These are phyloP conservation scores for Phenganax stokvisi DNA, from an alignment of 92 coral and sea anemone species.

Conservation along the genomic window DNA sequence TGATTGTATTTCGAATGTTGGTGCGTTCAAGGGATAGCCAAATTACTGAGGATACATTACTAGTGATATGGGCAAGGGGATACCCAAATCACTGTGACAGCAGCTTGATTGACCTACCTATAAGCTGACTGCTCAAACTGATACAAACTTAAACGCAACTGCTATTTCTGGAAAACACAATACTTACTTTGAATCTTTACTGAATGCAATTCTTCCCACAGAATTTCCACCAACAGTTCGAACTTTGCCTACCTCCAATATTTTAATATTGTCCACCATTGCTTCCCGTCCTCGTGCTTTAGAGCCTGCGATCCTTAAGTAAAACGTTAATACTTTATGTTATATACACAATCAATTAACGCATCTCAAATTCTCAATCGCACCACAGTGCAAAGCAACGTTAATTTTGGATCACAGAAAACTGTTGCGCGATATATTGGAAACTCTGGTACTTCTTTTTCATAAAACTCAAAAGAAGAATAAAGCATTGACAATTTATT, in stretches of 20 bases:
- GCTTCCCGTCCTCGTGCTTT: conserved; percentile 17
- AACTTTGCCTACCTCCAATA: conserved; percentile 47
- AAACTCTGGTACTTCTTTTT: background rate
- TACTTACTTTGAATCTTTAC: conserved; percentile 77
- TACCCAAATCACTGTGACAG: too few species aligned
- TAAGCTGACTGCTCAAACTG: too few species aligned
- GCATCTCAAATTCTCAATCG: background rate
- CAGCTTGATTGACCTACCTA: too few species aligned
- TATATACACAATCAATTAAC: background rate
- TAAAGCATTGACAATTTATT: background rate
- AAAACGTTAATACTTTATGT: background rate
- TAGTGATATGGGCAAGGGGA: too few species aligned
- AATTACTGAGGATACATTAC: too few species aligned
- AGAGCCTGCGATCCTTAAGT: conserved; percentile 9
- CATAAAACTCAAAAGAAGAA: background rate
- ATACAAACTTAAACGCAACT: background rate
- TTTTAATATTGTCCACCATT: conserved; percentile 24
- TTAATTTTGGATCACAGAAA: background rate
- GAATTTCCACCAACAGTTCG: conserved; percentile 89
- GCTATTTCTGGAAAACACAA: background rate
- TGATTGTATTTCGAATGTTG: too few species aligned
- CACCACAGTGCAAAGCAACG: background rate
- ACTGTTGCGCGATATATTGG: too few species aligned
- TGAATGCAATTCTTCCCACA: conserved; percentile 63
- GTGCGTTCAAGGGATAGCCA: too few species aligned